Evolutionary conservation across 1,140 invertebrate species (phyloP), one percentile per base, ranked within the genome.

Genomic region (Pteromalus puparum): DNA sequence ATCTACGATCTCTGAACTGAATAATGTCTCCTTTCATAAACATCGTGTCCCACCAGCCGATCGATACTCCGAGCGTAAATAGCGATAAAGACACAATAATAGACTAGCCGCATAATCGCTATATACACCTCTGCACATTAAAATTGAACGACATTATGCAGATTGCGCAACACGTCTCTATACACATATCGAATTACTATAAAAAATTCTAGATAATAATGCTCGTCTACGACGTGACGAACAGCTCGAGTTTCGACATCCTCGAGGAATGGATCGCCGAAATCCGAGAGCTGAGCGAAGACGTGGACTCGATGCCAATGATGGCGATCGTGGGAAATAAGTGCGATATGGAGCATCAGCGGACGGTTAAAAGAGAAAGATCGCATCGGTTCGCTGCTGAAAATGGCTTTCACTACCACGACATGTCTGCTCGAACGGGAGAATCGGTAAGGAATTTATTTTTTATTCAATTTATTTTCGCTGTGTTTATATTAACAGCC

Each of bases 211-310:
- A 98, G 97, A 95, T 97, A 65, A 94, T 98, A 82, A 89, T 98
- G 76, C 93, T 98, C 79, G 96, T 98, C 1, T 98, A 98, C 92
- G 98, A 98, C 90, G 95, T 98, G 7, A 98, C 97, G 48, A 97
- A 97, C 89, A 93, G 94, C 72, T 93, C 94, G 85, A 97, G 96
- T 92, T 98, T 98, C 91, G 97, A 97, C 75, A 95, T 95, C 86
- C 89, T 98, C 9, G 93, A 94, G 26, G 93, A 95, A 21, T 98
- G 98, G 98, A 93, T 97, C 83, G 90, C 92, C 34, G 93, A 92
- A 78, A 94, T 97, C 9, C 95, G 94, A 85, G 93, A 94, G 68
- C 93, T 96, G 1, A 89, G 18, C 78, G 90, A 85, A 68, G 90
- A 93, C 82, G 93, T 95, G 81, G 90, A 93, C 30, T 94, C 94